Conservation (phyloP, 2,113 vertebrate species). For the Uria lomvia region DNA sequence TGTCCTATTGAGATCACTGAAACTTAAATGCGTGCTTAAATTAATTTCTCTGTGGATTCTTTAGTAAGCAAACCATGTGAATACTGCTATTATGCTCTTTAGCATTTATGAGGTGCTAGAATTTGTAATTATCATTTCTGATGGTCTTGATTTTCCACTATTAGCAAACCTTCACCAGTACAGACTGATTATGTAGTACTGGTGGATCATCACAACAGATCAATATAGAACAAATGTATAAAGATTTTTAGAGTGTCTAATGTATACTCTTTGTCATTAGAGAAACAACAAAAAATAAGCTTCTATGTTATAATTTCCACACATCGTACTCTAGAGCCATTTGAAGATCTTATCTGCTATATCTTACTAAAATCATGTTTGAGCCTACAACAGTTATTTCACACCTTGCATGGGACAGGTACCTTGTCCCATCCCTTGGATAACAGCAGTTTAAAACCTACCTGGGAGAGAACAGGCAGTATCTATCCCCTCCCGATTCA, state of each 20-base stretch:
- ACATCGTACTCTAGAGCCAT: neutral
- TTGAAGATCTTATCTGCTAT: neutral
- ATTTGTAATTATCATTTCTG: neutral
- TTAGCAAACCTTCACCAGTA: neutral
- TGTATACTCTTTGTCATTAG: neutral
- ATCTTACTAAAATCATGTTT: neutral
- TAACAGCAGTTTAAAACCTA: neutral
- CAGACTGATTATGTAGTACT: neutral
- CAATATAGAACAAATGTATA: neutral
- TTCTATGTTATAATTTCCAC: neutral
- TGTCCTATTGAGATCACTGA: neutral
- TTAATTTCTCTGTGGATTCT: neutral
- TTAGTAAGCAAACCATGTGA: neutral
- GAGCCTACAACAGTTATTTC: neutral
- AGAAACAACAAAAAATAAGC: neutral
- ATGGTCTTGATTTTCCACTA: neutral
- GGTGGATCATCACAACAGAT: neutral
- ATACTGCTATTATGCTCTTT: neutral
- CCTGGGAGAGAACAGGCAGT: neutral
- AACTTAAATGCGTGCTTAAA: neutral
- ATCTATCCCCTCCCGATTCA: neutral
- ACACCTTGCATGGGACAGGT: neutral
- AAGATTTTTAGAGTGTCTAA: neutral
- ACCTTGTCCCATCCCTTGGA: neutral
- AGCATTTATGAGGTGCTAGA: neutral